Base-by-base conservation (phyloP, 1,140 invertebrate genomes). In the Triops cancriformis region DNA sequence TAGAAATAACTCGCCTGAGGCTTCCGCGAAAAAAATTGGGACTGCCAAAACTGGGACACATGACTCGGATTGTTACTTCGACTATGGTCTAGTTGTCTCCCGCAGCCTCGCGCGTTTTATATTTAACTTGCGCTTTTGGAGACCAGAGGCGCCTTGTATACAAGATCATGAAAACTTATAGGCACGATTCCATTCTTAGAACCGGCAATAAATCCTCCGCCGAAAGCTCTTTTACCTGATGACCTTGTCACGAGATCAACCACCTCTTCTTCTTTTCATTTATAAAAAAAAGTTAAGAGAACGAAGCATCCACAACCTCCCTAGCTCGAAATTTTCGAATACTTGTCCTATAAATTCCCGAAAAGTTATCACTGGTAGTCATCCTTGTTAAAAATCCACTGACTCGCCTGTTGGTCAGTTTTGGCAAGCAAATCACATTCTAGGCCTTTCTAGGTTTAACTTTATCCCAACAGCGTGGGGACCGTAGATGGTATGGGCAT, bases 211-310 rank as follows among this genome's bases (percentile, higher is more conserved):
- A 18, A 64, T 2, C 14, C 51, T n/a, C 14, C 45, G 23, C 11
- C 31, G 31, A 37, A 37, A 37, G 31, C 31, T 37, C 7, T 2
- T 2, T 7, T 37, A 37, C 31, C 31, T 7, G 31, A 37, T 37
- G 31, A 37, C 10, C 77, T 78, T 78, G 73, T 77, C n/a, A 23
- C n/a, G 37, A 72, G n/a, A 26, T 75, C 31, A 37, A 37, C n/a
- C n/a, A n/a, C n/a, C 31, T 37, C 31, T 37, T 37, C n/a, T n/a
- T n/a, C n/a, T n/a, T n/a, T n/a, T n/a, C n/a, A n/a, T n/a, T n/a
- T n/a, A n/a, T n/a, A n/a, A n/a, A 37, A 37, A 37, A 37, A 37
- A 4, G 31, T 37, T 37, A 7, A 37, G 7, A 37, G 7, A 2
- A 37, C 31, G 31, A 2, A 37, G 7, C 2, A 37, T 37, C 2